Evolutionary conservation across 2,888 invertebrate genomes (phyloP).

Genomic region (Heteropelma amictum): DNA sequence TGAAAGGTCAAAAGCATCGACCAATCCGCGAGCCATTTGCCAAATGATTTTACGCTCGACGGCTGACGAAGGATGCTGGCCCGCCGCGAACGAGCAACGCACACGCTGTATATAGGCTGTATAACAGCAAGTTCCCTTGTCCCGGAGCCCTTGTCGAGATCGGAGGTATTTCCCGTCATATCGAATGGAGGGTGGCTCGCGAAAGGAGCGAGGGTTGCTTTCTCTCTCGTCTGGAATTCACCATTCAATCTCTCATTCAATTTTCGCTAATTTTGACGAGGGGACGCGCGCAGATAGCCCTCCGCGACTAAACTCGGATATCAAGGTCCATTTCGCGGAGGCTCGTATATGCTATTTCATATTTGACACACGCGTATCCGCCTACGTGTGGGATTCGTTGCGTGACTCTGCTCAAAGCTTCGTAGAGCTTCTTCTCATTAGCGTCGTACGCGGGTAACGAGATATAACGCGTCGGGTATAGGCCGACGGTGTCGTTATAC

Average conservation of each 20-base stretch:
- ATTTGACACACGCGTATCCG: neutral
- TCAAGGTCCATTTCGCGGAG: conserved; percentile 2
- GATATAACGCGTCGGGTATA: too few relatives aligned
- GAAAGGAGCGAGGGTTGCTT: conserved; percentile 3
- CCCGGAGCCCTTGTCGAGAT: neutral
- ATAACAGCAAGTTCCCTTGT: too few relatives aligned
- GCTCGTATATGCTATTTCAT: neutral
- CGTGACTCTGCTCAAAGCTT: too few relatives aligned
- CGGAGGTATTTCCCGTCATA: conserved; percentile 4
- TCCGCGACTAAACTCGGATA: conserved; percentile 32
- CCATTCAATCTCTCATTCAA: conserved; percentile 42
- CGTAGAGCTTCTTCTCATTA: too few relatives aligned
- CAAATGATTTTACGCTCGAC: conserved; percentile 63
- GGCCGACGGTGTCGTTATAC: too few relatives aligned
- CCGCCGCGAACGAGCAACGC: neutral
- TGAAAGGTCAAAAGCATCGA: conserved; percentile 57
- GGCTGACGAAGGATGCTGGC: conserved; percentile 17
- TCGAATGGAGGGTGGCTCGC: conserved; percentile 15
- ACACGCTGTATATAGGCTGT: too few relatives aligned
- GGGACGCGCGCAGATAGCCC: conserved; percentile 16
- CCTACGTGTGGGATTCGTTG: too few relatives aligned
- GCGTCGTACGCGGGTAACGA: too few relatives aligned
- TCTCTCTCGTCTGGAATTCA: conserved; percentile 16
- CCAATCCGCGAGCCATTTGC: conserved; percentile 63
- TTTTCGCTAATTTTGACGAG: conserved; percentile 44